These are phyloP conservation scores for Halocynthia roretzi DNA, from an alignment of 23 tunicate genomes.

Conservation along the genomic window DNA sequence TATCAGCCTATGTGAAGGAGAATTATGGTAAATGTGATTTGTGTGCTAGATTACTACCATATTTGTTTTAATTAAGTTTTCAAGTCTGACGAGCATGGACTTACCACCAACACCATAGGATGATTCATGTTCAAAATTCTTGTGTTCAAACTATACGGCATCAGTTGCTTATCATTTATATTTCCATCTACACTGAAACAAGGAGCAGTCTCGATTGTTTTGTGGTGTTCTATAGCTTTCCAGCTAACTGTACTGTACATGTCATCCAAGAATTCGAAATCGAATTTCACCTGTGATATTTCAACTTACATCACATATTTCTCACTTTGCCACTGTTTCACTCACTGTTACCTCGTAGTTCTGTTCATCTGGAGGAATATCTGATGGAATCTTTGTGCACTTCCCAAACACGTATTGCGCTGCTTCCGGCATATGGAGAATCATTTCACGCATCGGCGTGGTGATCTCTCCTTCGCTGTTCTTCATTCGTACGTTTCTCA, in stretches of 20 bases:
- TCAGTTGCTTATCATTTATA: not conserved
- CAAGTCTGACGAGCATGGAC: no score
- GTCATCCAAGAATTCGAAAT: conserved; percentile 47
- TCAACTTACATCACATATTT: not conserved
- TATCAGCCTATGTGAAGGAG: not conserved
- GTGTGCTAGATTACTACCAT: no score
- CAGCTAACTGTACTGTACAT: conserved; percentile 21
- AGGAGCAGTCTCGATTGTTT: not conserved
- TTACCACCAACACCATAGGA: conserved; percentile 24
- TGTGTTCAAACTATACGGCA: conserved; percentile 6
- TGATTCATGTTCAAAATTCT: conserved; percentile 15
- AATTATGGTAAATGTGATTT: no score
- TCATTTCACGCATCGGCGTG: conserved; percentile 36
- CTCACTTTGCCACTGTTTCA: not conserved
- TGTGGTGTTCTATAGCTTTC: conserved; percentile 5
- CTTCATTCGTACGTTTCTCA: not conserved
- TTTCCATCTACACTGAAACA: conserved; percentile 14
- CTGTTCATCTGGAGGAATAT: conserved; percentile 10
- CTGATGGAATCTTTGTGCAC: conserved; percentile 14
- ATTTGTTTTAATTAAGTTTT: no score
- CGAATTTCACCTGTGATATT: conserved; percentile 15
- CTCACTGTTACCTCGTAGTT: conserved; percentile 8
- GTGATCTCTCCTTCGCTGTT: not conserved
- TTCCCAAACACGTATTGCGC: conserved; percentile 19
- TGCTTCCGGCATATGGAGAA: conserved; percentile 34